Evolutionary conservation across 2,888 invertebrate species (phyloP), one percentile per base, ranked within the genome.

Genomic region (Oxytorus armatus): DNA sequence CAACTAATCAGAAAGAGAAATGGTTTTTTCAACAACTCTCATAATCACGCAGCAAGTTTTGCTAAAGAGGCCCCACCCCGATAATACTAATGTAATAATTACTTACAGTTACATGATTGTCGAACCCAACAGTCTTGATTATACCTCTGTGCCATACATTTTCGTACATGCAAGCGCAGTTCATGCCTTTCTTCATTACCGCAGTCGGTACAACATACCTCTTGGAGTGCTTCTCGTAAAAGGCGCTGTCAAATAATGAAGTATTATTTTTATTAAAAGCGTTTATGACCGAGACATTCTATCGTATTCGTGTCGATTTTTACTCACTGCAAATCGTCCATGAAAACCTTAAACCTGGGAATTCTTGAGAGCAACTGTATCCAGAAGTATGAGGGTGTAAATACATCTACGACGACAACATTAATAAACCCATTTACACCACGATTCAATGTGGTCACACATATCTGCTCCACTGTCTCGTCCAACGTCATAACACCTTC

Each of bases 371-470:
- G 77, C 10, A 89, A 79, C 1, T 86, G 88, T 70, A 92, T 82
- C 91, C 91, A 92, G 61, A 92, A 92, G 42, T 91, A 90, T 0
- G 89, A 86, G 0, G 92, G 92, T 1, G 88, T 87, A 44, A 88
- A 90, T 10, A 89, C 81, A 75, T 92, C 92, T 5, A 85, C 85
- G 25, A 92, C 80, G 16, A 82, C 36, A 21, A 90, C 87, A 76
- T 88, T 87, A 16, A 81, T 21, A 18, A 73, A 85, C 1, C 84
- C 84, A n/a, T 79, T 61, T 0, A 59, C 51, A 0, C 47, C 65
- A 0, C 11, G 21, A 63, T 66, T 18, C 7, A 90, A 77, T 11
- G 84, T 78, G 2, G 66, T 63, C 3, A 90, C 88, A 7, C 42
- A 76, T 53, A 90, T 81, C 16, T 86, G 85, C 0, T 85, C 89